Evolutionary conservation across 1,140 invertebrate genomes (phyloP), one percentile per base, ranked within the genome.

Genomic region (Camponotus vicinus): DNA sequence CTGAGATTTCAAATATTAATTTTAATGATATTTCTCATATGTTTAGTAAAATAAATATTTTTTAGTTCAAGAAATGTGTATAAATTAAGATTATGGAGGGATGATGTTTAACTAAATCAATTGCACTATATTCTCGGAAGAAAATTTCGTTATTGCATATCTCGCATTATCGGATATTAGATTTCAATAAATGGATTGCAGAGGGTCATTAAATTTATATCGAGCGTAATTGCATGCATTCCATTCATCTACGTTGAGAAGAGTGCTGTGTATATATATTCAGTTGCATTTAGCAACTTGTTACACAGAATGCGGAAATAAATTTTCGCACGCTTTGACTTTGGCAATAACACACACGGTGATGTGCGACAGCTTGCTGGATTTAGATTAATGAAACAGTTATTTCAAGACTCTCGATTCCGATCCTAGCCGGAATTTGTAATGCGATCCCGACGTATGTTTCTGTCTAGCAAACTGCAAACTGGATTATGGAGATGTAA

Each of bases 331-430:
- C 69, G 69, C 69, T 63, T 83, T 75, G 79, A 61, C 57, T 83
- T 82, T 75, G 79, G 69, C 79, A 83, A 83, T 82, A 82, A 82
- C 79, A 82, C 57, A 27, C 79, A 61, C n/a, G 79, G 61, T 63
- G 55, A 83, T 73, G 13, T 49, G 79, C 40, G 40, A 69, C 69
- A 75, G 55, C 18, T 37, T 40, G 42, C 69, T 49, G 69, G 69
- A 83, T 83, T 73, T 75, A 83, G 55, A 83, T 83, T 83, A 73
- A 83, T 83, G 79, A 83, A 83, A 70, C 13, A 34, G 79, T 83
- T 83, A 83, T 83, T 83, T 83, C 55, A 75, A 45, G 55, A 75
- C n/a, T 61, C 45, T 42, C 49, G 7, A 83, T 83, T 83, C 37
- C 78, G 15, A 79, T 70, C 2, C 37, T 42, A 75, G 40, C 32